Percentiles rank a stretch among this genome's conserved stretches.
These are phyloP conservation scores for Ceratina japonica DNA, from an alignment of 1,140 invertebrate genomes.

Conservation along the genomic window DNA sequence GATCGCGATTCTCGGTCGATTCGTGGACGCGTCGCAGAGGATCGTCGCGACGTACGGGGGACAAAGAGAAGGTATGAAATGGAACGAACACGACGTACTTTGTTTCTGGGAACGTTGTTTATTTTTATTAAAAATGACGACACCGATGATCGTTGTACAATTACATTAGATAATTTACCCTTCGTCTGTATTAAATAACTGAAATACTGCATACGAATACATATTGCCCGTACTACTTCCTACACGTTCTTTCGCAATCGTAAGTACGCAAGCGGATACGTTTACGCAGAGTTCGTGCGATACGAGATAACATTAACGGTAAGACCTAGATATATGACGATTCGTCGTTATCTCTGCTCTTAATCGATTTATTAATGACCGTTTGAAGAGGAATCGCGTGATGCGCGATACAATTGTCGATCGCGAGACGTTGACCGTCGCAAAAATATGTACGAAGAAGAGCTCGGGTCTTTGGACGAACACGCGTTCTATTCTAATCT, in stretches of 20 bases:
- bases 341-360: not conserved
- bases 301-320: not conserved
- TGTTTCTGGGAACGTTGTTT: slow-evolving; percentile 47
- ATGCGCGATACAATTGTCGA: slow-evolving; percentile 3
- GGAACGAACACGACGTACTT: not conserved
- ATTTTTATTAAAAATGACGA: slow-evolving; percentile 66
- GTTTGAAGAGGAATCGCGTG: slow-evolving; percentile 14
- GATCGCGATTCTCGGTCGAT: no score
- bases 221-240: slow-evolving; percentile 53
- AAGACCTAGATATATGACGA: not conserved
- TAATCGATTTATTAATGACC: not conserved
- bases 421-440: not conserved
- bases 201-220: slow-evolving; percentile 71
- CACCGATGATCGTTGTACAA: slow-evolving; percentile 57
- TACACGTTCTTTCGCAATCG: slow-evolving; percentile 21
- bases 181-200: slow-evolving; percentile 62
- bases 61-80: not conserved
- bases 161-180: slow-evolving; percentile 57
- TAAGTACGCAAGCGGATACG: not conserved
- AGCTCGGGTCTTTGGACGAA: not conserved
- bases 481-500: not conserved
- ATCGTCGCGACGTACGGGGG: no score
- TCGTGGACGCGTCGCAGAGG: no score
- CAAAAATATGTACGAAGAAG: slow-evolving; percentile 9
- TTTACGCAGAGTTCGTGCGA: not conserved